Conservation (phyloP, 2,113 vertebrate species). For the Dasyurus viverrinus region DNA sequence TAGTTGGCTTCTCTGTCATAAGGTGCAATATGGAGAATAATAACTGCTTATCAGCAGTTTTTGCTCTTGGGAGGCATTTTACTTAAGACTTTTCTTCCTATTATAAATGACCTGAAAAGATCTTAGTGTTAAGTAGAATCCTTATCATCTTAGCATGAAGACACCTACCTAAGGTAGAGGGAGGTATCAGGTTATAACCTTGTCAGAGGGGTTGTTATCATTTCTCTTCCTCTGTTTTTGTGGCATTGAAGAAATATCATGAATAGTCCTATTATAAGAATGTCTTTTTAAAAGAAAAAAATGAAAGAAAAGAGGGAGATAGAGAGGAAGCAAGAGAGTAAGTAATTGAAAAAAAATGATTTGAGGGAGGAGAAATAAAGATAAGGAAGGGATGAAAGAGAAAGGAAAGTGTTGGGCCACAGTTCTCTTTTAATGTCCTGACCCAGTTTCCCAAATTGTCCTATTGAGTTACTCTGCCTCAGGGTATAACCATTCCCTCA, state of each 20-base stretch:
- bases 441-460: too few relatives aligned
- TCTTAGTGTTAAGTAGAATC: background rate
- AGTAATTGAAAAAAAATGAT: background rate
- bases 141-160: background rate
- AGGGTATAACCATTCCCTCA: too few relatives aligned
- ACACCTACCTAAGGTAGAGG: background rate
- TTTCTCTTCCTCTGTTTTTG: background rate
- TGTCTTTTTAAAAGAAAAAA: background rate
- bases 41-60: background rate
- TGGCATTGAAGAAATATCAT: background rate
- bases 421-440: too few relatives aligned
- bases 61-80: background rate
- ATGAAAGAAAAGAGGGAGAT: background rate
- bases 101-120: background rate
- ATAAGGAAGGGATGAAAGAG: background rate
- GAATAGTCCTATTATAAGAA: background rate
- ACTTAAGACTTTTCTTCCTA: background rate
- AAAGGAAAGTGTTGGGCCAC: background rate
- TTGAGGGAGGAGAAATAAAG: background rate
- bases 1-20: background rate
- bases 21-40: background rate
- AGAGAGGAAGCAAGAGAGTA: background rate
- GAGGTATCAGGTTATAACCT: background rate
- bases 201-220: background rate
- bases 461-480: too few relatives aligned